A percentile compares a stretch with the other conserved stretches of the same genome.
Evolutionary conservation across 2,888 invertebrate species (phyloP).

Genomic region (Calameuta filiformis): DNA sequence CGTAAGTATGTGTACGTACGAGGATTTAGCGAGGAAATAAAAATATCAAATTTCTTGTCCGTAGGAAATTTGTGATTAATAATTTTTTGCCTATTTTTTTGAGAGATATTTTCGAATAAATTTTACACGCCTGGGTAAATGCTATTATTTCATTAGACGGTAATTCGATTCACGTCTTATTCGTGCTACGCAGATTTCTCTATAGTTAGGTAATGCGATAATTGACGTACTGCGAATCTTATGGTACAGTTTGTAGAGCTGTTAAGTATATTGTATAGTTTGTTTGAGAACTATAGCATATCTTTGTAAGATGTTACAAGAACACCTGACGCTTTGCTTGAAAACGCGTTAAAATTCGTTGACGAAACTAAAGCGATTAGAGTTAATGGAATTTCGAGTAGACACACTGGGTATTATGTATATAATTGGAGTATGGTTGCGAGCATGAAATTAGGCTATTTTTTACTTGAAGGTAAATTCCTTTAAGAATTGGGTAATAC

Average conservation of each 20-base stretch:
- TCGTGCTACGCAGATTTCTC: not conserved
- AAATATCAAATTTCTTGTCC: not conserved
- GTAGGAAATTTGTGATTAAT: not conserved
- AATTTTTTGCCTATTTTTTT: not conserved
- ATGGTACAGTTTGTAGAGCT: not conserved
- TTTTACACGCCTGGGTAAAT: not conserved
- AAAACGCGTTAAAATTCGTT: not conserved
- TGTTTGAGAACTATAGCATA: not conserved
- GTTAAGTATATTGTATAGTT: not conserved
- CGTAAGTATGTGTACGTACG: not conserved
- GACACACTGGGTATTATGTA: not conserved
- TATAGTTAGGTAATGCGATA: not conserved
- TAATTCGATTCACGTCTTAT: not conserved
- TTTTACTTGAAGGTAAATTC: not conserved
- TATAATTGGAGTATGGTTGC: not conserved
- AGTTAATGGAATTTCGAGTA: not conserved
- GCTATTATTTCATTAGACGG: not conserved
- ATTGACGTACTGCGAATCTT: not conserved
- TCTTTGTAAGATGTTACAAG: not conserved
- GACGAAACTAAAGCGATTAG: not conserved
- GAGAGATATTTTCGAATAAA: not conserved
- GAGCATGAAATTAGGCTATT: not conserved
- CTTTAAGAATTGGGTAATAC: not conserved
- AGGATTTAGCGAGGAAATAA: not conserved
- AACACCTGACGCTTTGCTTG: not conserved